Evolutionary conservation across 53 echinoderm and acorn worm species (phyloP), one percentile per base, ranked within the genome.

Genomic region (Henricia sp.): DNA sequence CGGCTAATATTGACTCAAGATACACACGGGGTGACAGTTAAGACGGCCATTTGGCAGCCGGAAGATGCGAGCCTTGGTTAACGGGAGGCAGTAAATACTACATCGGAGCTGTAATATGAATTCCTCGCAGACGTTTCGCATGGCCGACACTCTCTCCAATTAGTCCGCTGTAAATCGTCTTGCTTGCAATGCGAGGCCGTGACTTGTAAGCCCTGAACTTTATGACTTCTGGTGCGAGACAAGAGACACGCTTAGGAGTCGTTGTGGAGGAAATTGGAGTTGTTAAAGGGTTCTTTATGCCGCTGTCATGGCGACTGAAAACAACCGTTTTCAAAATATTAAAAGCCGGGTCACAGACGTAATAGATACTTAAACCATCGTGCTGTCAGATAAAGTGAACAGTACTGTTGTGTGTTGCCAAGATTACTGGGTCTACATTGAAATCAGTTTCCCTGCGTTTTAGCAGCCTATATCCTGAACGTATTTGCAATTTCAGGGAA

Each of bases 71-170:
- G 1, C n/a, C 14, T 12, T 76, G 25, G n/a, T 37, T 40, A 28
- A 76, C 16, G 58, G 59, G 40, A 57, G 39, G n/a, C 28, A 76
- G 59, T 76, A 76, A 80, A 80, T 80, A 58, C 21, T 64, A 63
- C n/a, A 28, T 50, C 20, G 33, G 4, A 27, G 40, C 17, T 26
- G 63, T 64, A 48, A 80, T 65, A 62, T 32, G 50, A 62, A 80
- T 80, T 63, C 80, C 80, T 35, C 9, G 50, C 62, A 32, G 42
- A 35, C 64, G 76, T 23, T 26, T 26, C 17, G 56, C 76, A 42
- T 76, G 39, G 39, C n/a, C 80, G 62, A 63, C 80, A 42, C 6
- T 63, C 29, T 63, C n/a, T 37, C 80, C 80, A 80, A 80, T 80
- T 76, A 76, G 76, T 58, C 21, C 57, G 28, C 58, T 27, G 76